Evolutionary conservation across 2,113 vertebrate species (phyloP).

Genomic region (Cheirogaleus medius): DNA sequence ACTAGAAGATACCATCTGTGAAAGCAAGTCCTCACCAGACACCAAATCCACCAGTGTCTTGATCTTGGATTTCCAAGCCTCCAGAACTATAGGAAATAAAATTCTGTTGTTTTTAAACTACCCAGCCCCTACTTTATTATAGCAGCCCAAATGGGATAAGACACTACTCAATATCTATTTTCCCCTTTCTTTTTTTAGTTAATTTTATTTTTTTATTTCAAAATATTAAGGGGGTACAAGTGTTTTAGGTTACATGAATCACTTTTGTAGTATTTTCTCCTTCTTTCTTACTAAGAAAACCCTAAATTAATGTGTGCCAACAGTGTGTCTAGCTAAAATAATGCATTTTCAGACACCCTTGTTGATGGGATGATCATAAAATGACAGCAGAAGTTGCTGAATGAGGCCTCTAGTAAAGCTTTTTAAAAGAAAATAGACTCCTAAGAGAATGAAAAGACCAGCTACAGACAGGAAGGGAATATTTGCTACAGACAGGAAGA

Average conservation of each 20-base stretch:
- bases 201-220: no score
- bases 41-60: no score
- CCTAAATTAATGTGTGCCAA: not conserved
- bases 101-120: not conserved
- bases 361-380: not conserved
- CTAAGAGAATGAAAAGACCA: not conserved
- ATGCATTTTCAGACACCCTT: not conserved
- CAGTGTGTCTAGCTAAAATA: not conserved
- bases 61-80: not conserved
- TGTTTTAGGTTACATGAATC: no score
- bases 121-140: not conserved
- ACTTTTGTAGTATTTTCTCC: not conserved
- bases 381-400: not conserved
- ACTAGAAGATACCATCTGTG: not conserved
- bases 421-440: slow-evolving; percentile 17
- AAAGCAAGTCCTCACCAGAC: not conserved
- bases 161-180: not conserved
- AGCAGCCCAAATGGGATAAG: not conserved
- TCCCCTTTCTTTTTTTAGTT: not conserved
- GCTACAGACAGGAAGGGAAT: not conserved
- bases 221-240: no score
- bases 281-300: not conserved
- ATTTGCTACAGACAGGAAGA: not conserved
- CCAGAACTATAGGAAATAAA: not conserved
- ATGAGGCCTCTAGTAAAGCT: not conserved